These are phyloP conservation scores for Hydropsyche tenuis DNA, from an alignment of 1,140 invertebrate species.

Conservation along the genomic window DNA sequence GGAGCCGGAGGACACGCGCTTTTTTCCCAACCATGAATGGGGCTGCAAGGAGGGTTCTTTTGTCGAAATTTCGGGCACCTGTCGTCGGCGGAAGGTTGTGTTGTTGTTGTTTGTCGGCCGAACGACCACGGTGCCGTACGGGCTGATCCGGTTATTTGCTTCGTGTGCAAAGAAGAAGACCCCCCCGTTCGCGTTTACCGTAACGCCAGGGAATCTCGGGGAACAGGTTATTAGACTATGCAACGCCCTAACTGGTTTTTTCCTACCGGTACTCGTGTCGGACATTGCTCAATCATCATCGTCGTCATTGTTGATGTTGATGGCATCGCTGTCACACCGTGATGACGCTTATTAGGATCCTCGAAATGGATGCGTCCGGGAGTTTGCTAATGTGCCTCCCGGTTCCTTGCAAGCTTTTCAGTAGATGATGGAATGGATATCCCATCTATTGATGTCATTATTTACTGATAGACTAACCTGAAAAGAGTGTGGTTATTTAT, in stretches of 20 bases:
- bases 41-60: background rate
- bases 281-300: constrained; percentile 32
- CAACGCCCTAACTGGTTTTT: constrained; percentile 42
- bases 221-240: constrained; percentile 42
- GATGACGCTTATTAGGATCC: background rate
- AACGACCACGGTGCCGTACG: constrained; percentile 8
- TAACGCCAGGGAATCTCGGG: constrained; percentile 33
- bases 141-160: constrained; percentile 38
- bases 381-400: background rate
- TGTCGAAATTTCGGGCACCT: constrained; percentile 30
- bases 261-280: constrained; percentile 32
- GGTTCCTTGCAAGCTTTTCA: background rate
- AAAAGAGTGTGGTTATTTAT: no score
- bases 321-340: no score
- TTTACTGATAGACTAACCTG: background rate
- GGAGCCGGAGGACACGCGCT: background rate
- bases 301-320: background rate
- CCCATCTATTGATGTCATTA: no score
- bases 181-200: constrained; percentile 25
- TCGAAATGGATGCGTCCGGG: background rate
- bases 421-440: no score
- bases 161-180: constrained; percentile 10
- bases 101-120: no score
- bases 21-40: no score
- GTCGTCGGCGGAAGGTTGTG: constrained; percentile 19